Base-by-base conservation (phyloP, 1,140 invertebrate genomes). In the Aphis craccivora region DNA sequence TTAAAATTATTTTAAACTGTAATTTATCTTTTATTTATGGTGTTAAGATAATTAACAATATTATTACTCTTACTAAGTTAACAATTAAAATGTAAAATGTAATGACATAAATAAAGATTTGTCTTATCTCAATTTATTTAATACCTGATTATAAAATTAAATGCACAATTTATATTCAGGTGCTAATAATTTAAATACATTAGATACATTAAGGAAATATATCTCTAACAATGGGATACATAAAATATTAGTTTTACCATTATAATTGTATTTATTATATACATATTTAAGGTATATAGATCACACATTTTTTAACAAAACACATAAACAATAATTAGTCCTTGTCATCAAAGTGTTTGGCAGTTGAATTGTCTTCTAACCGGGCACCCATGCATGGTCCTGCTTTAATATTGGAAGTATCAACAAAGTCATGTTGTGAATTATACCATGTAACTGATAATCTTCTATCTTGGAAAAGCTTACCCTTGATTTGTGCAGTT, bases 401-500 rank as follows among this genome's bases (percentile, higher is more conserved):
- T 8, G 91, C 91, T 93, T 93, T 93, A 22, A 86, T n/a, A 93
- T 93, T 93, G 37, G 91, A 93, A 86, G 91, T 93, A 55, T 93
- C 91, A 20, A 93, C 91, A 86, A 86, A 91, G 81, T 93, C 87
- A 81, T 94, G 94, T 51, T 94, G 93, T n/a, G 93, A 60, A 92
- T 94, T 94, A 67, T 94, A 94, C 95, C 95, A 96, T 23, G 95
- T 95, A 55, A 96, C 94, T 51, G 95, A 95, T 35, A 96, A 94
- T 14, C 95, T 94, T 23, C 95, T 95, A 94, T 96, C 97, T 94
- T 97, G 96, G 95, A 97, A 97, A 94, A 96, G 96, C 94, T 96
- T 96, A n/a, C 97, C 97, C 94, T 97, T 96, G 40, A 96, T 94
- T 90, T 97, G 95, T 1, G 97, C 97, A 20, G 96, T 95, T 95